Base-by-base conservation (phyloP, 2,888 invertebrate genomes). In the Hypomecis atomaria region DNA sequence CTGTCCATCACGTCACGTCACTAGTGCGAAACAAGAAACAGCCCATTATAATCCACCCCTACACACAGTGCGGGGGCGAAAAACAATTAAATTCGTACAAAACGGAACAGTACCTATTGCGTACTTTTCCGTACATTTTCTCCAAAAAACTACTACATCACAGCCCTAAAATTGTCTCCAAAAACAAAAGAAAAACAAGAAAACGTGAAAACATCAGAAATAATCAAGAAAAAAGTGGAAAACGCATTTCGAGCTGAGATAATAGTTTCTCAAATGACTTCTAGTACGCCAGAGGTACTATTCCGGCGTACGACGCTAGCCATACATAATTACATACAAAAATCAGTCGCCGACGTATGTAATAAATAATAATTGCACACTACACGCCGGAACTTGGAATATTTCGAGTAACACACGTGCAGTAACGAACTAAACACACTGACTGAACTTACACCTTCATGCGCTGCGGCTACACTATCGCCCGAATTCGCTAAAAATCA, bases 331-430 rank as follows among this genome's bases (percentile, higher is more conserved):
- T 69, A 69, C 74, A 77, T 69, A 73, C 70, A 72, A 66, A 74
- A 75, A 71, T 78, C 81, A 78, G 77, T 70, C 70, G 71, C 71
- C 68, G 72, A 75, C 76, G 70, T 71, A 70, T 70, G 69, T 72
- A 71, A 75, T 76, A 77, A 82, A 77, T 76, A 77, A 73, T 62
- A 74, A 67, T 72, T 70, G 61, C 74, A 72, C 67, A 72, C 71
- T 73, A 70, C 59, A 69, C 70, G 68, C 70, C 78, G 76, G 75
- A 76, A 78, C 78, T 75, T 84, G 82, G 83, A 86, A 87, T 86
- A 86, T 83, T 84, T 84, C 86, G 83, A 87, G 82, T 73, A 78
- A 75, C 76, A 71, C 77, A 65, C 56, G 61, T 65, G 66, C 66
- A 71, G 62, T 67, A 62, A 65, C 66, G 63, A 71, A 64, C 36